These are phyloP conservation scores for Hiodon tergisus DNA, from an alignment of 2,113 vertebrate species.

Conservation along the genomic window DNA sequence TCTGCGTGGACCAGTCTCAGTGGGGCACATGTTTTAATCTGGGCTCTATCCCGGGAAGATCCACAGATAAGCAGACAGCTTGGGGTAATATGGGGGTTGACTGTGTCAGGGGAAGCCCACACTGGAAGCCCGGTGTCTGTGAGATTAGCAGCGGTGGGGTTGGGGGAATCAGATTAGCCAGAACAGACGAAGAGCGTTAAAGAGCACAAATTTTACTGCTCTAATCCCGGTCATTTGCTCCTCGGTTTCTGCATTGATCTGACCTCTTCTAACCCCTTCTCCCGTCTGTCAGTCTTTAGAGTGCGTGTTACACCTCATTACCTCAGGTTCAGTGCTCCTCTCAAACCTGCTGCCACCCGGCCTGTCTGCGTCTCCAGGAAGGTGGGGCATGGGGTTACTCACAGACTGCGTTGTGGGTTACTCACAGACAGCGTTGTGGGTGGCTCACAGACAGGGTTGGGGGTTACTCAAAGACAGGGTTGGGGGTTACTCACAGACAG, in stretches of 20 bases:
- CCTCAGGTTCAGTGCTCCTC: too few relatives aligned
- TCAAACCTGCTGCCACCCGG: too few relatives aligned
- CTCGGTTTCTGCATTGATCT: constrained; percentile 24
- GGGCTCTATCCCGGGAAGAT: constrained; percentile 2
- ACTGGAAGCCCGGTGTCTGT: constrained; percentile 25
- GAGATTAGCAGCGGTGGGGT: constrained; percentile 29
- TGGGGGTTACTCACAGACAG: too few relatives aligned
- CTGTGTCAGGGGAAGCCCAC: background rate
- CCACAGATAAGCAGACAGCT: constrained; percentile 17
- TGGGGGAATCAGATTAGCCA: constrained; percentile 34
- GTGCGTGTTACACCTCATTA: too few relatives aligned
- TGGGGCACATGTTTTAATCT: too few relatives aligned
- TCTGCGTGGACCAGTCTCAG: constrained; percentile 6
- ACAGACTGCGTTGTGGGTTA: too few relatives aligned
- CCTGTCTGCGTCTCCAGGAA: too few relatives aligned
- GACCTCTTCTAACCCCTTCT: constrained; percentile 14
- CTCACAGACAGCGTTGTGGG: too few relatives aligned
- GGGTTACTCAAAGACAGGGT: too few relatives aligned
- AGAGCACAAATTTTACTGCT: constrained; percentile 11
- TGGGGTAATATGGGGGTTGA: constrained; percentile 1
- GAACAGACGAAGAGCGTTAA: constrained; percentile 16
- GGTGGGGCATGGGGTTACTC: too few relatives aligned
- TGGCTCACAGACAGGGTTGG: too few relatives aligned
- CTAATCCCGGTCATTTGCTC: constrained; percentile 37
- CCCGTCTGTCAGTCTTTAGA: background rate